Evolutionary conservation across 2,113 vertebrate species (phyloP).

Genomic region (Bos javanicus): DNA sequence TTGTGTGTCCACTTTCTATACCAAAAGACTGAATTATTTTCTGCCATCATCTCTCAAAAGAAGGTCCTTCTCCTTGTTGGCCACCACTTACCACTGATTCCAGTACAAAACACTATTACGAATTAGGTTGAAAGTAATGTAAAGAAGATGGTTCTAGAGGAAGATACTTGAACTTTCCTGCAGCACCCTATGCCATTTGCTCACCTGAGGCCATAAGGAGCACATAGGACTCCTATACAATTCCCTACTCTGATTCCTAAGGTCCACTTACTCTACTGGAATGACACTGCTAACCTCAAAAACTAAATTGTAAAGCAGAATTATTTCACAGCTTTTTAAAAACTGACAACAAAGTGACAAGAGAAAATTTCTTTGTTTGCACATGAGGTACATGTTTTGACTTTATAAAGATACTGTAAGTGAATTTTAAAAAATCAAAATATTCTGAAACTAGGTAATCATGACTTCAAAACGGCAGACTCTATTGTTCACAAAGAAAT

Average conservation of each 20-base stretch:
- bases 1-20: neutral
- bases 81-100: neutral
- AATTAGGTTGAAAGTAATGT: neutral
- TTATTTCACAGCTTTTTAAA: neutral
- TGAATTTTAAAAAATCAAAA: conserved; percentile 70
- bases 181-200: rapidly evolving
- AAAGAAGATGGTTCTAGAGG: neutral
- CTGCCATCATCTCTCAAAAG: neutral
- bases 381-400: conserved; percentile 23
- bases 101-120: neutral
- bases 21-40: neutral
- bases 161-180: neutral
- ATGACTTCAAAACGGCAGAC: conserved; percentile 75
- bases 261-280: neutral
- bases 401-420: conserved; percentile 73
- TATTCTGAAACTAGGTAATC: conserved; percentile 76
- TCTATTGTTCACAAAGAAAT: conserved; percentile 80
- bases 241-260: neutral
- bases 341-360: neutral
- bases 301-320: neutral
- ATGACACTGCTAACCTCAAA: neutral
- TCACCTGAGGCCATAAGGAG: too few relatives aligned
- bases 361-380: conserved; percentile 48
- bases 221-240: neutral
- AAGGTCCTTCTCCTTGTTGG: neutral